Conservation (phyloP, 2,797 vertebrate species). For the Pogoniulus pusillus region DNA sequence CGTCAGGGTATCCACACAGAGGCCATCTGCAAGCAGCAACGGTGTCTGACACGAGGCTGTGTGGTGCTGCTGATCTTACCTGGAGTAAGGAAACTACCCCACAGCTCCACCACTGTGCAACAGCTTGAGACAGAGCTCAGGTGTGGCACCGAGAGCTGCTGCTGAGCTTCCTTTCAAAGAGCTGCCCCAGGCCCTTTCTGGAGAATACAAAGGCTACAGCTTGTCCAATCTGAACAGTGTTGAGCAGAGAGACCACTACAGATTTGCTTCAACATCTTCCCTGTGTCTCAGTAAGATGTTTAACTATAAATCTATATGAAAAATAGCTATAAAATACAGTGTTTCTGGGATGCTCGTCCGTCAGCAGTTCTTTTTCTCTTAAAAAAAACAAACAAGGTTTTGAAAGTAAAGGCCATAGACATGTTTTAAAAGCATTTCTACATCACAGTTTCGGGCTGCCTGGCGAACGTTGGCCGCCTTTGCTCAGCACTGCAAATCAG, state of each 20-base stretch:
- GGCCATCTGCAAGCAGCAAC: background rate
- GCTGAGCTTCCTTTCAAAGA: slow-evolving; percentile 10
- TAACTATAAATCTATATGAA: slow-evolving; percentile 77
- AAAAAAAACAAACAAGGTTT: background rate
- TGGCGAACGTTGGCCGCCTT: slow-evolving; percentile 51
- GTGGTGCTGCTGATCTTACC: background rate
- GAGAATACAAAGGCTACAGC: slow-evolving; percentile 44
- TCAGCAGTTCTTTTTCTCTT: slow-evolving; percentile 44
- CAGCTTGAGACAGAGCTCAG: background rate
- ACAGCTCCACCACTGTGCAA: background rate
- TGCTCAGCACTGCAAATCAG: slow-evolving; percentile 60
- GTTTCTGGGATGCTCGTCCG: slow-evolving; percentile 70
- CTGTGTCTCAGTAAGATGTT: slow-evolving; percentile 72
- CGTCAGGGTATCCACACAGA: background rate
- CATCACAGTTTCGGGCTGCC: slow-evolving; percentile 71
- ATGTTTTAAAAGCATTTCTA: slow-evolving; percentile 61
- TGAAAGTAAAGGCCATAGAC: slow-evolving; percentile 69
- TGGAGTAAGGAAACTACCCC: background rate
- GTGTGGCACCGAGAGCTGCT: slow-evolving; percentile 27
- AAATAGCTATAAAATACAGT: slow-evolving; percentile 78
- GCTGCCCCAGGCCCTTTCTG: slow-evolving; percentile 7
- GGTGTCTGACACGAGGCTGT: background rate
- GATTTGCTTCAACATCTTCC: slow-evolving; percentile 69
- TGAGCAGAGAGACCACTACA: slow-evolving; percentile 72
- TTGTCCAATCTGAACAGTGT: slow-evolving; percentile 60